Conservation (phyloP, 2,797 vertebrate genomes). For the Semotilus atromaculatus region DNA sequence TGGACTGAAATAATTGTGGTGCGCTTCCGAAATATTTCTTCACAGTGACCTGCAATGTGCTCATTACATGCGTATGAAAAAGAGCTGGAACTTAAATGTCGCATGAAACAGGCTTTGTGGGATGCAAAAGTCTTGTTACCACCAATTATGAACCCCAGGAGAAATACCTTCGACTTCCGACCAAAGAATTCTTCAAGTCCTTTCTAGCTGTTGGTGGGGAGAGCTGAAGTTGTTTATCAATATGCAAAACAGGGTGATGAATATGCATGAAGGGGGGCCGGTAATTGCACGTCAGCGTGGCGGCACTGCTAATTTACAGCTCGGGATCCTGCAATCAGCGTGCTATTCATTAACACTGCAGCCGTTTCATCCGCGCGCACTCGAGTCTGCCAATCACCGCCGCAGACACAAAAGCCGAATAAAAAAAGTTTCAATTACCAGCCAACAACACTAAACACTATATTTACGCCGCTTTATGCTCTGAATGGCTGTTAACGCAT, state of each 20-base stretch:
- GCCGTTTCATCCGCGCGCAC: constrained; percentile 98
- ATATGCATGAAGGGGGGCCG: constrained; percentile 97
- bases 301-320: constrained; percentile 97
- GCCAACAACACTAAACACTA: constrained; percentile 81
- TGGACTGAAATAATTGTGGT: background rate
- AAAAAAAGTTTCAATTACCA: constrained; percentile 86
- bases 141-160: constrained; percentile 50
- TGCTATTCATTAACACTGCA: constrained; percentile 99
- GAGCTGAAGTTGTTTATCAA: constrained; percentile 88
- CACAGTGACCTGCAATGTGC: background rate
- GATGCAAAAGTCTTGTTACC: constrained; percentile 25
- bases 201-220: constrained; percentile 52
- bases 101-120: constrained; percentile 34
- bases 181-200: constrained; percentile 61
- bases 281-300: constrained; percentile 99
- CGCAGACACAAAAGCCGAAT: constrained; percentile 81
- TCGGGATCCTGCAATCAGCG: constrained; percentile 99
- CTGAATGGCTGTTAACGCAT: constrained; percentile 80
- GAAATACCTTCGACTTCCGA: constrained; percentile 65
- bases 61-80: background rate
- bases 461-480: constrained; percentile 80
- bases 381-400: constrained; percentile 97
- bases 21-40: constrained; percentile 14
- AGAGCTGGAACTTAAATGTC: constrained; percentile 19
- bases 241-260: constrained; percentile 96